These are phyloP conservation scores for Brachypteracias leptosomus DNA, from an alignment of 2,113 vertebrate species.

Conservation along the genomic window DNA sequence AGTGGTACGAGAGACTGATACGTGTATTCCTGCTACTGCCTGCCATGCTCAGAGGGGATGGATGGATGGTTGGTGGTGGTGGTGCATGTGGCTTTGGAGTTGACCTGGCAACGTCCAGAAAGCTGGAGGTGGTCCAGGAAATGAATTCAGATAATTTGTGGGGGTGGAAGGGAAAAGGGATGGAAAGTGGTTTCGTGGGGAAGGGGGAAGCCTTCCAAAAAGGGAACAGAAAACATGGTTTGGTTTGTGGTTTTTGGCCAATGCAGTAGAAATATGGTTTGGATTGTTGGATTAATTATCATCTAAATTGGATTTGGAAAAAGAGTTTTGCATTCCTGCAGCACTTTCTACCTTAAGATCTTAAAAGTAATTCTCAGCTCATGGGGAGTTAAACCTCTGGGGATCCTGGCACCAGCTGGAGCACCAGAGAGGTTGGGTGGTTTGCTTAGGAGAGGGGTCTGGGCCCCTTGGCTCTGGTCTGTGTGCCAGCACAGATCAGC, in stretches of 20 bases:
- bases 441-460: background rate
- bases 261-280: background rate
- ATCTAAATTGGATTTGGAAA: background rate
- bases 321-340: background rate
- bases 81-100: background rate
- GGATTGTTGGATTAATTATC: background rate
- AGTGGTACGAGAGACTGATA: constrained; percentile 76
- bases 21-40: background rate
- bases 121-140: background rate
- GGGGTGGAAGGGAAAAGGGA: background rate
- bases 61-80: too few relatives aligned
- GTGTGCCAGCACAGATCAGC: constrained; percentile 42
- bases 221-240: background rate
- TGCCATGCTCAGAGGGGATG: background rate
- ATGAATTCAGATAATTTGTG: background rate
- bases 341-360: background rate
- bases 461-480: background rate
- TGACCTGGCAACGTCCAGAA: background rate
- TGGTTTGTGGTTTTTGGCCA: background rate
- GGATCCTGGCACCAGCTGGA: background rate
- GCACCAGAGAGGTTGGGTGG: background rate
- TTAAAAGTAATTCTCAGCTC: background rate
- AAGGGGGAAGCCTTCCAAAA: background rate
- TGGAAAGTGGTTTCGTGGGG: background rate
- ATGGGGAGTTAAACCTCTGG: background rate